Percentiles rank a stretch among this genome's conserved stretches.
Conservation (phyloP, 2,113 vertebrate genomes). For the Parotia lawesii region DNA sequence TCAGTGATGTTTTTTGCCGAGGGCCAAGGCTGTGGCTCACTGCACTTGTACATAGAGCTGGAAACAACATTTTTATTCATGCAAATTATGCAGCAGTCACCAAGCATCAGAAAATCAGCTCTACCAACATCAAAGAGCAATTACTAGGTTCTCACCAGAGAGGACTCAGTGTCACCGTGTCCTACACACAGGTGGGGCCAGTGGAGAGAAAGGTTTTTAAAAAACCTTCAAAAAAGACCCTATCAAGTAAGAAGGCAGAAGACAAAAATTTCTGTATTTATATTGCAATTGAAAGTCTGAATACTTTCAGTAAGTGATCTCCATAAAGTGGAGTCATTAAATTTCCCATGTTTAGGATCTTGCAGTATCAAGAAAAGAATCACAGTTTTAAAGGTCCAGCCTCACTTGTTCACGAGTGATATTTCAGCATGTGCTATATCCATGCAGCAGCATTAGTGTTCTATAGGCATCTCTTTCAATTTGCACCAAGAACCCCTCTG, state of each 20-base stretch:
- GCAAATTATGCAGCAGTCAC: neutral
- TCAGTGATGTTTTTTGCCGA: neutral
- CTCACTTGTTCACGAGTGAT: neutral
- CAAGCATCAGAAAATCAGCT: neutral
- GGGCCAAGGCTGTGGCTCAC: neutral
- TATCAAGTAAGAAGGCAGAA: neutral
- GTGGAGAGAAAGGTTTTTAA: neutral
- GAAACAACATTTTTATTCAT: neutral
- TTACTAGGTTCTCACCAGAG: neutral
- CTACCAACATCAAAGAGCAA: neutral
- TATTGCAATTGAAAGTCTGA: neutral
- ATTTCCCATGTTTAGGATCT: neutral
- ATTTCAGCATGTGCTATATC: neutral
- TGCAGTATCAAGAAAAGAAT: neutral
- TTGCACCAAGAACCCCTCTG: neutral
- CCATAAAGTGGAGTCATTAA: neutral
- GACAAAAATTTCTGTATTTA: neutral
- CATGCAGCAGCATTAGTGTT: neutral
- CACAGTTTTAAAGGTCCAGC: neutral
- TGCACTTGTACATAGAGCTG: neutral
- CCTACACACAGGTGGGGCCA: fast-evolving
- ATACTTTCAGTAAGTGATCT: neutral
- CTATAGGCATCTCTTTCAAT: neutral
- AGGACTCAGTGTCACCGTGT: neutral
- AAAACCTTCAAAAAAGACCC: neutral